phyloP scores from a whole-genome alignment of 2,113 vertebrate genomes.

The Ptychochromis oligacanthus region DNA sequence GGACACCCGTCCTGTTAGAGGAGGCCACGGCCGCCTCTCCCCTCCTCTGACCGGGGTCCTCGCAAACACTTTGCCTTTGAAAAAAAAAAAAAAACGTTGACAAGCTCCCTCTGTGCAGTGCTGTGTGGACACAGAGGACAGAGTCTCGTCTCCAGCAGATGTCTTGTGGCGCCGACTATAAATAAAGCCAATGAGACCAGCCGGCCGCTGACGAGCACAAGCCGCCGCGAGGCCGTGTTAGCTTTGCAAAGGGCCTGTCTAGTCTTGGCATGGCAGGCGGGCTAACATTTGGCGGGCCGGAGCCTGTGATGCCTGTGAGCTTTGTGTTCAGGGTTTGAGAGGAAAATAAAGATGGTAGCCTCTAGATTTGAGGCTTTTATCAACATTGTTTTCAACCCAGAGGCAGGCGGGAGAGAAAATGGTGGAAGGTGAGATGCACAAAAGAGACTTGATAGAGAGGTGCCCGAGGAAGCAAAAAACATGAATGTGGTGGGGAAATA shows the following conservation, averaged over 20 bases:
- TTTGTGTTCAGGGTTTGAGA: constrained; percentile 29
- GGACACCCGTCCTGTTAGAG: constrained; percentile 76
- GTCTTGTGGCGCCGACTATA: constrained; percentile 80
- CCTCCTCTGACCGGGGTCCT: constrained; percentile 45
- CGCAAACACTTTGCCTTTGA: constrained; percentile 64
- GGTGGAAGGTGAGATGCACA: not conserved
- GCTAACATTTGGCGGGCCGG: constrained; percentile 53
- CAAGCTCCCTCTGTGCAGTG: constrained; percentile 75
- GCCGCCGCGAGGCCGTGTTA: constrained; percentile 67
- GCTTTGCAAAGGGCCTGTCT: constrained; percentile 65
- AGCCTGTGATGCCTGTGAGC: constrained; percentile 44
- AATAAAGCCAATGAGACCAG: constrained; percentile 79
- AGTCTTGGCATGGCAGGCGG: constrained; percentile 49
- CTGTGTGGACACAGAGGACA: constrained; percentile 74
- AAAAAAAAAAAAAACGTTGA: constrained; percentile 71
- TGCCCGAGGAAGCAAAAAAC: not conserved
- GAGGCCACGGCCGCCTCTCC: constrained; percentile 26
- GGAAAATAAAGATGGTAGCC: constrained; percentile 8
- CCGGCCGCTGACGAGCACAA: constrained; percentile 66
- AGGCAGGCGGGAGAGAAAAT: not conserved
- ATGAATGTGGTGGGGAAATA: not conserved
- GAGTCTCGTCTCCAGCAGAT: constrained; percentile 80
- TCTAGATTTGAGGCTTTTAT: constrained; percentile 24
- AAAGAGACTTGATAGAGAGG: not conserved
- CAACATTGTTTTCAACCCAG: not conserved